Conservation (phyloP, 1,140 invertebrate genomes). For the Lasioglossum albipes region DNA sequence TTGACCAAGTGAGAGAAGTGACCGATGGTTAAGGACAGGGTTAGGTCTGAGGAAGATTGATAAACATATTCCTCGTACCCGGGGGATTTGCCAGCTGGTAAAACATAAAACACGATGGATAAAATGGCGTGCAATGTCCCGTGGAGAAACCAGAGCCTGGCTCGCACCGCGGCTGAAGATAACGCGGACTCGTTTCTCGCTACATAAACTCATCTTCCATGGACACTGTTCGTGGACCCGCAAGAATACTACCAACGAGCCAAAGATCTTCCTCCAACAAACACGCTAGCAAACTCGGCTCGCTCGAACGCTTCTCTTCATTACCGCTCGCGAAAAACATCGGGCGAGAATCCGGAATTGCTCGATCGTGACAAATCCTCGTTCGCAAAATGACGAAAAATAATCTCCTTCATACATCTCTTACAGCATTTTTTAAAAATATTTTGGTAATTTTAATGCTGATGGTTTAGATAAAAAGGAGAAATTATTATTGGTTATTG, state of each 20-base stretch:
- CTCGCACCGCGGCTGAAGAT: slow-evolving; percentile 48
- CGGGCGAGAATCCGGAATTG: background rate
- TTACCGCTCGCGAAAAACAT: slow-evolving; percentile 43
- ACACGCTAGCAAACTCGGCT: background rate
- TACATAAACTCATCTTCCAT: slow-evolving; percentile 66
- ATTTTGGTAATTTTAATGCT: no score
- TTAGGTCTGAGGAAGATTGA: slow-evolving; percentile 55
- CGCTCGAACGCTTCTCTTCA: slow-evolving; percentile 44
- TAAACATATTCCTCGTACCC: slow-evolving; percentile 60
- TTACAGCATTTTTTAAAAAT: no score
- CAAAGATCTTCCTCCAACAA: slow-evolving; percentile 22
- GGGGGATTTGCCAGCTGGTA: slow-evolving; percentile 37
- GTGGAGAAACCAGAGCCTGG: slow-evolving; percentile 47
- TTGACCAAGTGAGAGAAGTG: background rate
- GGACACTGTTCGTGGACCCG: slow-evolving; percentile 3
- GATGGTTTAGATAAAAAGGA: no score
- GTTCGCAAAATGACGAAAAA: background rate
- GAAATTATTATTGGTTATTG: no score
- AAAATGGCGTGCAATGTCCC: slow-evolving; percentile 47
- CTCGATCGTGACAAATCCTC: slow-evolving; percentile 14
- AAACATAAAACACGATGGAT: slow-evolving; percentile 36
- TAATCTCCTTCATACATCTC: no score
- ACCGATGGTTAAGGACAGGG: background rate
- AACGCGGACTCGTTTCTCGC: slow-evolving; percentile 69
- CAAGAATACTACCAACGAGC: background rate